Evolutionary conservation across 2,113 vertebrate species (phyloP), one percentile per base, ranked within the genome.

Genomic region (Passerina amoena): DNA sequence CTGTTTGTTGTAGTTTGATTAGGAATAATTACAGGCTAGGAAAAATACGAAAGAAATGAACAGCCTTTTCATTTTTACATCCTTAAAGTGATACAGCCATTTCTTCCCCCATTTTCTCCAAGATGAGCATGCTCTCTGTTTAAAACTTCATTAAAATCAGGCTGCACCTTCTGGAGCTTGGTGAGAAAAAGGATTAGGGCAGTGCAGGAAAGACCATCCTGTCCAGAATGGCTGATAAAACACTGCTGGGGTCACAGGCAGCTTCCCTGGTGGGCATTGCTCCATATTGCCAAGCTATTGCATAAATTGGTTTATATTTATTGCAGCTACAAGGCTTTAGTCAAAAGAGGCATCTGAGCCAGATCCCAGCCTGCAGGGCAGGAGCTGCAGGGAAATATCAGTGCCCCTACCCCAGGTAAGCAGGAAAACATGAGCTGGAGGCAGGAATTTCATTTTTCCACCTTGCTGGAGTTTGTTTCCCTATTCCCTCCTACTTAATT

Each of bases 1-100:
- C 96, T 98, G 96, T 98, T 97, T 98, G 96, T 98, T 98, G 96
- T 98, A 95, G 96, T 98, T 98, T 97, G 97, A 98, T 98, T 97
- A 98, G 96, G 96, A 97, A 96, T 98, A 98, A 98, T 98, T 98
- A 98, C 88, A 97, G 97, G 94, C 94, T 97, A 96, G 89, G 85
- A 97, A 97, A 97, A 98, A 98, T 97, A 96, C 85, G 95, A 96
- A 97, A 96, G 88, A 80, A 96, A 96, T 87, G 94, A 97, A 95
- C 70, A 91, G 84, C 79, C 90, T 93, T 92, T 92, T 96, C 82
- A 95, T 96, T 97, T 95, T 86, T 51, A 54, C 61, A 59, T 76
- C 90, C 90, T 92, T 82, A 97, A 96, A 94, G 96, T 86, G 92
- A 94, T 76, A 86, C 44, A 92, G 65, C 76, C 77, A 59, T 83